Evolutionary conservation across 2,113 vertebrate genomes (phyloP), one percentile per base, ranked within the genome.

Genomic region (Tragelaphus scriptus): DNA sequence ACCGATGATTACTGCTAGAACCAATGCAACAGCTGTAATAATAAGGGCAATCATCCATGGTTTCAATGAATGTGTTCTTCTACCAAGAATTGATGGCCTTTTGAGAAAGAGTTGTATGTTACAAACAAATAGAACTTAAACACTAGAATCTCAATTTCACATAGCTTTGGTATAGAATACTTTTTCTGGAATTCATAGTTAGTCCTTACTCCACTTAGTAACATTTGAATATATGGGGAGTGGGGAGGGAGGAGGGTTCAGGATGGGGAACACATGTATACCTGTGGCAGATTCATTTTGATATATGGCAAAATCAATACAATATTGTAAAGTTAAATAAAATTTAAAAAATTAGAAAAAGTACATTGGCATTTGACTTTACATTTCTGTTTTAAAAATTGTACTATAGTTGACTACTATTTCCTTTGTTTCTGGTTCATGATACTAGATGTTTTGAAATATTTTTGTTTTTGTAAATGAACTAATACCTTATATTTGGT

Each of bases 21-120:
- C 82, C 59, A 96, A 40, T n/a, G 98, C 59, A 55, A 97, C 85
- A 0, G 91, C 95, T 47, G 97, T 53, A 79, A 96, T 28, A 5
- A 98, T 98, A 79, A 98, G 21, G 2, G 93, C 98, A 0, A 98
- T 97, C 91, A 97, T 98, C 99, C 99, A 99, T 23, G 98, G 98
- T 53, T 98, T 98, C 12, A 97, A 0, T 7, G 36, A 91, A 23
- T 9, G 94, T 2, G 0, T 32, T 97, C 75, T 98, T 98, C 98
- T 92, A n/a, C 56, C 86, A 93, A 94, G 79, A 51, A 80, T 86
- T 28, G 79, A 59, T 86, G 96, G 93, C 68, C 97, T 92, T 96
- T 98, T 97, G 95, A 75, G 32, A 98, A 71, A 96, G 77, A 95
- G 30, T 90, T 30, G 4, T 26, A 49, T 30, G n/a, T 97, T 49